phyloP scores from a whole-genome alignment of 1,140 invertebrate genomes.

The Laupala kohalensis region DNA sequence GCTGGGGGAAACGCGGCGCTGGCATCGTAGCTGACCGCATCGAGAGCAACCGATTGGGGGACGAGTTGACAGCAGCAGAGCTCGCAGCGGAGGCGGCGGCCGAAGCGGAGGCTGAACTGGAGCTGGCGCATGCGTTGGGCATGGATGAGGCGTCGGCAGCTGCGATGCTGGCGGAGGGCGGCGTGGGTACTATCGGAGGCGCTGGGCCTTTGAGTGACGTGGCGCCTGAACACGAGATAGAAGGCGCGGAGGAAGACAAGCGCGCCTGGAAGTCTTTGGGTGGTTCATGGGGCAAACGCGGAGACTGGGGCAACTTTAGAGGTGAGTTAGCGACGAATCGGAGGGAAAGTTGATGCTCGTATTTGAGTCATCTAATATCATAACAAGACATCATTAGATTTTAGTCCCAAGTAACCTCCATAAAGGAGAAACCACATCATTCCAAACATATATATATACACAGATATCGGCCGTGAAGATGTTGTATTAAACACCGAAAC shows the following conservation, averaged over 20 bases:
- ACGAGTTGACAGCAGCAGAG: constrained; percentile 44
- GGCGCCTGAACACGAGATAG: constrained; percentile 17
- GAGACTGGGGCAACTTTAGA: constrained; percentile 41
- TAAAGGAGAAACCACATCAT: too few relatives aligned
- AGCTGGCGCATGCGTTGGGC: constrained; percentile 26
- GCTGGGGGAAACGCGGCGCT: constrained; percentile 16
- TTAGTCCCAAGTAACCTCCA: too few relatives aligned
- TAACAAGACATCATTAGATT: too few relatives aligned
- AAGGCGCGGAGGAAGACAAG: constrained; percentile 32
- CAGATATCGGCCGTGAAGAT: too few relatives aligned
- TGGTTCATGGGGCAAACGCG: constrained; percentile 48
- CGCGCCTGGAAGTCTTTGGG: constrained; percentile 46
- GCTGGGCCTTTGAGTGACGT: constrained; percentile 20
- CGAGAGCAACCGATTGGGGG: constrained; percentile 30
- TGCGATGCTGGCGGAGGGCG: constrained; percentile 18
- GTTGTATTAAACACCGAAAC: too few relatives aligned
- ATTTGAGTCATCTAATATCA: too few relatives aligned
- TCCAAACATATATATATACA: too few relatives aligned
- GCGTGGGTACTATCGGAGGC: constrained; percentile 16
- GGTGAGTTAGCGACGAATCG: too few relatives aligned
- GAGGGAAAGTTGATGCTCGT: too few relatives aligned
- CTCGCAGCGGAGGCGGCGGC: constrained; percentile 48
- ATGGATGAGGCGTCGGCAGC: constrained; percentile 9
- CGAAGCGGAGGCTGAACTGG: constrained; percentile 41
- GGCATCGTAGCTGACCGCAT: constrained; percentile 19